A percentile compares a stretch with the other conserved stretches of the same genome.
phyloP scores from a whole-genome alignment of 2,797 vertebrate genomes.

The Rhincodon typus region DNA sequence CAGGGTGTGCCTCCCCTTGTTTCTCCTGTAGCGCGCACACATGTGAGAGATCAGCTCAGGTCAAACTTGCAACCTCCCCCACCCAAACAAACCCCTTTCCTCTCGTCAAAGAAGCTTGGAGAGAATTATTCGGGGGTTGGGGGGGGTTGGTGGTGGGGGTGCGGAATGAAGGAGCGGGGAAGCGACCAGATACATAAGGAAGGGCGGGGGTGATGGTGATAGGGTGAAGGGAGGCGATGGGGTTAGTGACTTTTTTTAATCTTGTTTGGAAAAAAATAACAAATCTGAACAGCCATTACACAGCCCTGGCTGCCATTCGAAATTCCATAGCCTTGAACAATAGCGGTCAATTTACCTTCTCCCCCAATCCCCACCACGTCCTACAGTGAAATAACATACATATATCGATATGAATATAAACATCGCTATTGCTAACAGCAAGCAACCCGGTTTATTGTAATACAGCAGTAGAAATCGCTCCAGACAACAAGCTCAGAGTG shows the following conservation, averaged over 20 bases:
- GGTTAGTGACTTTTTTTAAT: too few relatives aligned
- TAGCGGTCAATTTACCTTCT: too few relatives aligned
- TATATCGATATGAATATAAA: not conserved
- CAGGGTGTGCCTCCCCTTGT: not conserved
- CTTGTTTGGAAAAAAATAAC: not conserved
- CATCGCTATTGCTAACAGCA: too few relatives aligned
- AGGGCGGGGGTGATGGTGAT: too few relatives aligned
- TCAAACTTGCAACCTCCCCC: not conserved
- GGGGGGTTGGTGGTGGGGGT: too few relatives aligned
- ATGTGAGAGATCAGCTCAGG: conserved; percentile 22
- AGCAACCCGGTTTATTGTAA: too few relatives aligned
- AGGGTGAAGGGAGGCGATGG: not conserved
- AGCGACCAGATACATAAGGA: conserved; percentile 19
- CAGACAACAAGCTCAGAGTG: too few relatives aligned
- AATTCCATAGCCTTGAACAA: not conserved
- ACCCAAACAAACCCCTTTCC: not conserved
- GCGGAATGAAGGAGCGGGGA: not conserved
- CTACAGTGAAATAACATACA: not conserved
- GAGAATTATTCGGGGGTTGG: not conserved
- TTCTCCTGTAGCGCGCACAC: not conserved
- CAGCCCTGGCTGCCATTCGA: not conserved
- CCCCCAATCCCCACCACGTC: not conserved
- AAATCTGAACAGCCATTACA: not conserved
- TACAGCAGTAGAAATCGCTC: too few relatives aligned
- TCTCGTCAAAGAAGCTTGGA: not conserved